phyloP scores from a whole-genome alignment of 1,140 invertebrate species.

The Eulimnadia texana region DNA sequence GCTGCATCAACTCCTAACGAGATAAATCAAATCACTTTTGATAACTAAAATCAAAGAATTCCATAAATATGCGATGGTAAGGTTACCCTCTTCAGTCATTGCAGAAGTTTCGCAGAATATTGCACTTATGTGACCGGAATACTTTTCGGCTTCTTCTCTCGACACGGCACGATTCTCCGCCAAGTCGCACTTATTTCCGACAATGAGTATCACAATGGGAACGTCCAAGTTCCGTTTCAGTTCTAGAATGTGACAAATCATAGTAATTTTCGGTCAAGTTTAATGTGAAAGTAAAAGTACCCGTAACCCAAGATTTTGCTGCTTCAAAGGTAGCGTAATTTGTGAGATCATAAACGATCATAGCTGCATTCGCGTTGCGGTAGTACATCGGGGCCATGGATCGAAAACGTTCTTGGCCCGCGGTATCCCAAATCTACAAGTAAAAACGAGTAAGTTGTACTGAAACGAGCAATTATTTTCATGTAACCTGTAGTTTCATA shows the following conservation, averaged over 20 bases:
- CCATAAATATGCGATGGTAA: no score
- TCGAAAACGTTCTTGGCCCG: constrained; percentile 69
- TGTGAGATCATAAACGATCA: constrained; percentile 76
- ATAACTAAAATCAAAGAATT: no score
- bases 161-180: constrained; percentile 43
- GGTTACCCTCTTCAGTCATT: constrained; percentile 53
- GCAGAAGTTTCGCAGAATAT: constrained; percentile 71
- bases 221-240: constrained; percentile 57
- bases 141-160: constrained; percentile 51
- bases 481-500: no score
- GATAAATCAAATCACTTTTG: no score
- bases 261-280: constrained; percentile 21
- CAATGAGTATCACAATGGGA: constrained; percentile 56
- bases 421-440: constrained; percentile 73
- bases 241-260: constrained; percentile 32
- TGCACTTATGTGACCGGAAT: constrained; percentile 66
- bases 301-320: constrained; percentile 62
- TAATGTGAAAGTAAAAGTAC: constrained; percentile 30
- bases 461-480: no score
- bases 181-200: constrained; percentile 74
- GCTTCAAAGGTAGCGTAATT: constrained; percentile 50
- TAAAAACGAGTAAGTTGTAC: constrained; percentile 17
- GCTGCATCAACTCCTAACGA: neutral
- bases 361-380: constrained; percentile 69
- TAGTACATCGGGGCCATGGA: constrained; percentile 88